Base-by-base conservation (phyloP, 35 echinoderm and acorn worm genomes). In the Apostichopus californicus region DNA sequence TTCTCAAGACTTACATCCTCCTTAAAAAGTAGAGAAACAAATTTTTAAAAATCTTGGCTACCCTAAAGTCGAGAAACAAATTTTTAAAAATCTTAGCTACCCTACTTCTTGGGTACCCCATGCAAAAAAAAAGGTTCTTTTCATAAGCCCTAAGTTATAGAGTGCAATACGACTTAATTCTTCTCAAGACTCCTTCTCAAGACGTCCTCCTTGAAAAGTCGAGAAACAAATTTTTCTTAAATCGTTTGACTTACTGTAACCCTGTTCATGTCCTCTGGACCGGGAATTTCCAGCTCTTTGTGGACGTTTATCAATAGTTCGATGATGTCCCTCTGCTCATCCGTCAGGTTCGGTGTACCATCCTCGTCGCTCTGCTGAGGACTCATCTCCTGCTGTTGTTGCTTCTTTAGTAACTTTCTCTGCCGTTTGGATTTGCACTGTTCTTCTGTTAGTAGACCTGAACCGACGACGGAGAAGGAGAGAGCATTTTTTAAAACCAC, bases 401-500 rank as follows among this genome's bases (percentile, higher is more conserved):
- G 92, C 87, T 99, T 96, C 75, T 95, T 94, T 77, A 99, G 87
- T 89, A 99, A 90, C 60, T 99, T 99, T 28, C 97, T 83, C 78
- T 99, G 97, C 24, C 97, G 18, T 92, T 99, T 99, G 63, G 97
- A 99, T 90, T 99, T 99, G 86, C 97, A 99, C 84, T 99, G 97
- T 86, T 99, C 97, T 64, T 99, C 97, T 92, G 97, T 99, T 93
- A 99, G 89, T 87, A 99, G 91, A 92, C 97, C 97, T 99, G 89
- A 20, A n/a, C 7, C 7, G 12, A 46, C 22, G 57, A 13, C 28
- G 8, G 64, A 65, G 57, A 66, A 71, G 66, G 6, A 75, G 71
- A 22, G 17, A 75, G 71, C 12, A 9, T 61, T 61, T 61, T 60
- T 60, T 60, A 46, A 46, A 46, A 46, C 1, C 34, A 46, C 34